These are phyloP conservation scores for Sebastes miniatus DNA, from an alignment of 2,797 vertebrate genomes.

Conservation along the genomic window DNA sequence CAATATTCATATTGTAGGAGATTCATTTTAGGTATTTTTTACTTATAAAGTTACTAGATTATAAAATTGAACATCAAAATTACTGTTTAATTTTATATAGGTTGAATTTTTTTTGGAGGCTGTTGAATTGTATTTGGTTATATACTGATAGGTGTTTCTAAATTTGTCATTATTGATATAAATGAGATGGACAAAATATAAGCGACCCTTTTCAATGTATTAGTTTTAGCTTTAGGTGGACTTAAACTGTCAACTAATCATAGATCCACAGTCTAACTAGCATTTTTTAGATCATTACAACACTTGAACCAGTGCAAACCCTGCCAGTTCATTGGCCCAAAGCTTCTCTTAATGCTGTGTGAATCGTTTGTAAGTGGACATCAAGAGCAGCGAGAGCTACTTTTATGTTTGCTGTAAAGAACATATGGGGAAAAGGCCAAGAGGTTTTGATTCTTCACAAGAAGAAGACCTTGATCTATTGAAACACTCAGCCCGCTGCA, in stretches of 20 bases:
- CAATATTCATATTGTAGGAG: background rate
- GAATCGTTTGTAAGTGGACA: background rate
- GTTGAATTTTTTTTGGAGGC: background rate
- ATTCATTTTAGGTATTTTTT: background rate
- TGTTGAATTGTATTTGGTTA: background rate
- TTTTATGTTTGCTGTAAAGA: conserved; percentile 12
- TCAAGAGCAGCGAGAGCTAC: background rate
- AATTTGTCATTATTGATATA: background rate
- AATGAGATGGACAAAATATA: background rate
- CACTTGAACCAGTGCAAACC: background rate
- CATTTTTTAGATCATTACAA: background rate
- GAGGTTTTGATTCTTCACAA: conserved; percentile 1
- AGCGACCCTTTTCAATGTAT: background rate
- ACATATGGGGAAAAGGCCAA: background rate
- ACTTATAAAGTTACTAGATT: background rate
- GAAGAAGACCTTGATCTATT: conserved; percentile 32
- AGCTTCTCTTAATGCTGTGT: background rate
- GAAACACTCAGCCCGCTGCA: conserved; percentile 11
- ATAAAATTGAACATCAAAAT: background rate
- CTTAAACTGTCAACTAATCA: background rate
- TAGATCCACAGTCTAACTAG: background rate
- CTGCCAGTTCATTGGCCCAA: background rate
- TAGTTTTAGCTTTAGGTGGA: background rate
- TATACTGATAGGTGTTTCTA: background rate
- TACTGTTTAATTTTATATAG: background rate